These are phyloP conservation scores for Oscheius sp. DNA, from an alignment of 1,140 invertebrate species.

Conservation along the genomic window DNA sequence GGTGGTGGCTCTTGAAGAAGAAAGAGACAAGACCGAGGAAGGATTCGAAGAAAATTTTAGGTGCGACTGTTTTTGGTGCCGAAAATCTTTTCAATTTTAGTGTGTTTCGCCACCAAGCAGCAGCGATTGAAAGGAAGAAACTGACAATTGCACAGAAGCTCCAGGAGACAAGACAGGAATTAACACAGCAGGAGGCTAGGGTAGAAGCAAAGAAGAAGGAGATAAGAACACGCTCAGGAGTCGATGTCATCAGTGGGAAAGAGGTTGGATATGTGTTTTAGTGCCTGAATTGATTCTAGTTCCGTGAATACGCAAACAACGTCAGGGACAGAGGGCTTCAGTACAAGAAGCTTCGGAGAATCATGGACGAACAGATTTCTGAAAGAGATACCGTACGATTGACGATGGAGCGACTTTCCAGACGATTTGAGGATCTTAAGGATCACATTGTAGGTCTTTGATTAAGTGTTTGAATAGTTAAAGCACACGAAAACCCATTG, in stretches of 20 bases:
- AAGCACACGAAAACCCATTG: no score
- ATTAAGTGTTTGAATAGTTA: no score
- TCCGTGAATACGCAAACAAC: conserved; percentile 5
- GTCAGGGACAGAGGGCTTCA: not conserved
- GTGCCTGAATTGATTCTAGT: not conserved
- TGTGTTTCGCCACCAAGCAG: conserved; percentile 13
- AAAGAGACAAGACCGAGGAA: not conserved
- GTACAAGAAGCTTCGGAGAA: conserved; percentile 5
- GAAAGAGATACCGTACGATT: not conserved
- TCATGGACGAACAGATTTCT: not conserved
- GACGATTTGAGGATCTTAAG: not conserved
- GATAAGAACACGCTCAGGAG: not conserved
- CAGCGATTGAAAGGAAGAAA: conserved; percentile 12
- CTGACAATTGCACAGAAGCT: not conserved
- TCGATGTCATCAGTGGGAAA: conserved; percentile 9
- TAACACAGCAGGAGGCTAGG: not conserved
- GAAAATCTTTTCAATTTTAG: not conserved
- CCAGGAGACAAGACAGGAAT: conserved; percentile 7
- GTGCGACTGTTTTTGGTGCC: not conserved
- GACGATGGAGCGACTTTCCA: conserved; percentile 3
- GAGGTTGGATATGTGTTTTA: not conserved
- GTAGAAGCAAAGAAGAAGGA: conserved; percentile 11
- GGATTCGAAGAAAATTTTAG: conserved; percentile 3
- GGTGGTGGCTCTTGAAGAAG: not conserved
- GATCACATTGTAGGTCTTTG: not conserved